Evolutionary conservation across 1,140 invertebrate species (phyloP).

Genomic region (Fopius arisanus): DNA sequence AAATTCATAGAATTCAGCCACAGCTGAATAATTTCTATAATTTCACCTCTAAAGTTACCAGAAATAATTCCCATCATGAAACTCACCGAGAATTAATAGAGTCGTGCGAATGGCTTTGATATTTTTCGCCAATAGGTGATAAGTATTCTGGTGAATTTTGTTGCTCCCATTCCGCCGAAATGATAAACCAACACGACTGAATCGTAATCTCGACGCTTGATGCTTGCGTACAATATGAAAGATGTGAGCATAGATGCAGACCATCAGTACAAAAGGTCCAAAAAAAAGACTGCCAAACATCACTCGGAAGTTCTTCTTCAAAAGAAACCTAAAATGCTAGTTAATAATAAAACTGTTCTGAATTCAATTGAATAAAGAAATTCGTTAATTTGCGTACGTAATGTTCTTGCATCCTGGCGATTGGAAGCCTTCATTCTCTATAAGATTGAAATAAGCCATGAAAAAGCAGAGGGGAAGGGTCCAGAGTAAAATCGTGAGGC

Average conservation of each 20-base stretch:
- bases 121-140: conserved; percentile 62
- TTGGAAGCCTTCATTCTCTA: conserved; percentile 62
- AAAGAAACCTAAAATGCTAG: conserved; percentile 60
- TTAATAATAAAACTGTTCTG: not conserved
- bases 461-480: conserved; percentile 64
- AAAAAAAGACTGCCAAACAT: conserved; percentile 64
- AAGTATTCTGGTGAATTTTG: conserved; percentile 31
- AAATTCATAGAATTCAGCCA: too few relatives aligned
- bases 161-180: conserved; percentile 15
- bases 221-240: conserved; percentile 67
- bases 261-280: conserved; percentile 66
- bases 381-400: conserved; percentile 32
- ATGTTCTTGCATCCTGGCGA: conserved; percentile 42
- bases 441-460: conserved; percentile 63
- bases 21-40: too few relatives aligned
- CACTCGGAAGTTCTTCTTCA: conserved; percentile 61
- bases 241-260: conserved; percentile 69
- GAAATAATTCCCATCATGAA: not conserved
- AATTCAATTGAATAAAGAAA: too few relatives aligned
- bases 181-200: conserved; percentile 48
- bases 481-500: conserved; percentile 68
- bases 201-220: conserved; percentile 61
- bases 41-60: not conserved
- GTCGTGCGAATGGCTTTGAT: conserved; percentile 75
- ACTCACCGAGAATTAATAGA: conserved; percentile 69